A percentile compares a stretch with the other conserved stretches of the same genome.
Conservation (phyloP, 2,113 vertebrate species). For the Pampusana beccarii region DNA sequence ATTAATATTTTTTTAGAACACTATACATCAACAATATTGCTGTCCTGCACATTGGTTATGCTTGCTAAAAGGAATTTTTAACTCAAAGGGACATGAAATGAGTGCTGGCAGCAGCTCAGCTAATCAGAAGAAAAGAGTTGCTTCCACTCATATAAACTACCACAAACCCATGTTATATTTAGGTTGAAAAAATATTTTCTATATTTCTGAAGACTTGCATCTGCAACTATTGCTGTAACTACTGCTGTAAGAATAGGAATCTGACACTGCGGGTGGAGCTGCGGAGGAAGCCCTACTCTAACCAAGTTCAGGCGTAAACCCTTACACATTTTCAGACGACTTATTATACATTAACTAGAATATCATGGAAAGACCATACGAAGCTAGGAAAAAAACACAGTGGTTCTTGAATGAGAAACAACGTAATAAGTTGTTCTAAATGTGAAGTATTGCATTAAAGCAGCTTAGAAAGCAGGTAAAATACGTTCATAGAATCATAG, state of each 20-base stretch:
- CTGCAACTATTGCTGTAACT: not conserved
- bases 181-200: not conserved
- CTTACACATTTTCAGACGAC: not conserved
- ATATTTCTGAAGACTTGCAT: not conserved
- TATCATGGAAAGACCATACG: not conserved
- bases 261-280: not conserved
- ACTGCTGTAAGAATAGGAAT: not conserved
- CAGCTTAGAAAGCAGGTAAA: not conserved
- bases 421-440: not conserved
- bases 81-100: not conserved
- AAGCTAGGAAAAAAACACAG: not conserved
- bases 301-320: not conserved
- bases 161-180: not conserved
- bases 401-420: not conserved
- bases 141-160: not conserved
- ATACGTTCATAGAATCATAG: not conserved
- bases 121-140: not conserved
- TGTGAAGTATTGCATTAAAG: not conserved
- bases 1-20: not conserved
- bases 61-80: constrained; percentile 14
- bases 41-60: not conserved
- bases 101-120: not conserved
- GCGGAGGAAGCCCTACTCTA: not conserved
- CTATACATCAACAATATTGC: not conserved
- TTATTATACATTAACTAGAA: not conserved